phyloP scores from a whole-genome alignment of 2,113 vertebrate genomes.

The Saimiri boliviensis region DNA sequence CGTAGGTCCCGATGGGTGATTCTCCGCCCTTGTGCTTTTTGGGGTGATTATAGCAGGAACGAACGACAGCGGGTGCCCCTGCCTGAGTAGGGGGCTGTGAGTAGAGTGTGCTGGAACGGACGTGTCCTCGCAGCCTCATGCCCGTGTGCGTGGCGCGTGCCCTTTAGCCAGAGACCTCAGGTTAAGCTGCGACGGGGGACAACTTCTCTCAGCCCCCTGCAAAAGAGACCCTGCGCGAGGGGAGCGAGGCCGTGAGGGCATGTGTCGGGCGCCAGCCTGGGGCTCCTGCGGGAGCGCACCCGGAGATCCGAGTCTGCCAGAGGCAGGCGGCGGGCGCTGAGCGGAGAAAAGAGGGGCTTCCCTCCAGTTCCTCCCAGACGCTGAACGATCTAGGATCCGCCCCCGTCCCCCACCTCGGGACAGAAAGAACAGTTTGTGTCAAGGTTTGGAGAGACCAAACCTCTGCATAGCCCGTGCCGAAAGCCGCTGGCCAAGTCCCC shows the following conservation, averaged over 20 bases:
- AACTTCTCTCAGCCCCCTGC: conserved; percentile 31
- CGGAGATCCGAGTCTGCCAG: not conserved
- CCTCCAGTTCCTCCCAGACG: not conserved
- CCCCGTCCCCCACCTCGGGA: not conserved
- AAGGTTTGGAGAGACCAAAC: not conserved
- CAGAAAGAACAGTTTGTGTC: not conserved
- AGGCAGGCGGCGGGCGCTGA: too few relatives aligned
- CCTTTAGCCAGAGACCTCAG: not conserved
- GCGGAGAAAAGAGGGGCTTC: not conserved
- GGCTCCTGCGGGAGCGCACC: not conserved
- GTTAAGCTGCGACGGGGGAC: not conserved
- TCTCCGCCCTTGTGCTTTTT: not conserved
- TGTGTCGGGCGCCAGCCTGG: not conserved
- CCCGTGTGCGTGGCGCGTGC: not conserved
- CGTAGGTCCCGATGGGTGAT: not conserved
- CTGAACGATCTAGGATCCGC: not conserved
- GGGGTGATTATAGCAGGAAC: not conserved
- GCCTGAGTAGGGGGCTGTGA: not conserved
- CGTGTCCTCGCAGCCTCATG: not conserved
- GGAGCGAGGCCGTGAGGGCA: not conserved
- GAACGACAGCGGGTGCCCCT: not conserved
- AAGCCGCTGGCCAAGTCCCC: not conserved
- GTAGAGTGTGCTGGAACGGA: not conserved
- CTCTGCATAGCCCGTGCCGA: not conserved
- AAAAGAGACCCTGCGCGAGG: not conserved